A percentile compares a stretch with the other conserved stretches of the same genome.
These are phyloP conservation scores for Drosophila villosipedis DNA, from an alignment of 2,888 invertebrate genomes.

Conservation along the genomic window DNA sequence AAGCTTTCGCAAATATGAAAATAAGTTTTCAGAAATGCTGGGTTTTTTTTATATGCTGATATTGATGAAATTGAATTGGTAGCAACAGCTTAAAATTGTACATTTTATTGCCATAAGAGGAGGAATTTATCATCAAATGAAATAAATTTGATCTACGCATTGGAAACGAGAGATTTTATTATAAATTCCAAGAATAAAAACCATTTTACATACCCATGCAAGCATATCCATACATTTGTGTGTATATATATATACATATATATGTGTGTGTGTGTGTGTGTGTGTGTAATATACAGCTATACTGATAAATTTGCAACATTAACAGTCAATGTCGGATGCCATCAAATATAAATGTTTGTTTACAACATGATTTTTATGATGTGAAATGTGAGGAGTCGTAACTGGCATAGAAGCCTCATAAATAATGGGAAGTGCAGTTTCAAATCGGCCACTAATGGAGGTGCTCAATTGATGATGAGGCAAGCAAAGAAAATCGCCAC, in stretches of 20 bases:
- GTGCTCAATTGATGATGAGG: slow-evolving; percentile 43
- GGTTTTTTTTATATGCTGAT: background rate
- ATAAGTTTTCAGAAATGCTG: background rate
- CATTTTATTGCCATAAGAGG: background rate
- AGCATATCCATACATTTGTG: background rate
- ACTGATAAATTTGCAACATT: slow-evolving; percentile 7
- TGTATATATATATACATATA: too few relatives aligned
- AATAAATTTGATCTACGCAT: slow-evolving; percentile 4
- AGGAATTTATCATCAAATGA: background rate
- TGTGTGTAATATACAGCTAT: background rate
- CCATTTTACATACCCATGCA: background rate
- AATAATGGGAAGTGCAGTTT: slow-evolving; percentile 50
- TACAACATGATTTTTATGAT: slow-evolving; percentile 40
- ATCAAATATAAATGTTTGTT: slow-evolving; percentile 37
- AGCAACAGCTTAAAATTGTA: background rate
- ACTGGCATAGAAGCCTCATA: slow-evolving; percentile 27
- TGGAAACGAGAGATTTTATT: slow-evolving; percentile 1
- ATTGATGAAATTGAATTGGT: background rate
- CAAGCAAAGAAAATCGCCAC: slow-evolving; percentile 38
- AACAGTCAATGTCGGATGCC: slow-evolving; percentile 12
- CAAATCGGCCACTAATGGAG: slow-evolving; percentile 50
- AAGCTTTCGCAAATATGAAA: background rate
- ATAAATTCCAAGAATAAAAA: background rate
- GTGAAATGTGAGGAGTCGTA: slow-evolving; percentile 22
- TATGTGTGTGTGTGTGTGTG: background rate